These are phyloP conservation scores for Eueremaeus valkanovi DNA, from an alignment of 2,888 invertebrate species.

Conservation along the genomic window DNA sequence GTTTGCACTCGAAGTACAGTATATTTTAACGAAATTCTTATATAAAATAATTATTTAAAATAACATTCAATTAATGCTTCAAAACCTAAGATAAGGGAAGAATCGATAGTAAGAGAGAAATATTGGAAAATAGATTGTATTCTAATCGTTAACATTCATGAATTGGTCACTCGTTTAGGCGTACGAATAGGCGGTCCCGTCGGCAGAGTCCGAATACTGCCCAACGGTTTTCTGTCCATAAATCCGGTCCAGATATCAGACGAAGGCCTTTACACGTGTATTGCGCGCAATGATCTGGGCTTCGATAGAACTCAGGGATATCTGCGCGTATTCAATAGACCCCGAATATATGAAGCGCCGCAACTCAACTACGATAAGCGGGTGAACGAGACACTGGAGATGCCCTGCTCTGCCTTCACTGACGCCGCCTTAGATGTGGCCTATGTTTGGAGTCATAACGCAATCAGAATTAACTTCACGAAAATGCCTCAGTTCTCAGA, in stretches of 20 bases:
- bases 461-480: slow-evolving; percentile 64
- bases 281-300: slow-evolving; percentile 79
- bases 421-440: slow-evolving; percentile 83
- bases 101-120: not conserved
- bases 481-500: slow-evolving; percentile 44
- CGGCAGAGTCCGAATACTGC: slow-evolving; percentile 73
- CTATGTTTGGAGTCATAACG: slow-evolving; percentile 87
- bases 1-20: not conserved
- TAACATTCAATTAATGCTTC: not conserved
- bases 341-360: slow-evolving; percentile 58
- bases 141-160: not conserved
- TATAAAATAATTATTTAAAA: not conserved
- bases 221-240: slow-evolving; percentile 80
- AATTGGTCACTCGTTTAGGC: slow-evolving; percentile 49
- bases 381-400: slow-evolving; percentile 51
- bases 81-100: not conserved
- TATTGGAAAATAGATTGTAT: too few relatives aligned
- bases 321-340: slow-evolving; percentile 67
- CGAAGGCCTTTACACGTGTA: slow-evolving; percentile 79
- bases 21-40: not conserved
- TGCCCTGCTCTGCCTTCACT: slow-evolving; percentile 78
- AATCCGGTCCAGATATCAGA: slow-evolving; percentile 79
- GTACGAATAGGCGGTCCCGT: slow-evolving; percentile 63
- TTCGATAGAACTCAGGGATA: slow-evolving; percentile 77
- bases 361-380: slow-evolving; percentile 59